A percentile compares a stretch with the other conserved stretches of the same genome.
phyloP scores from a whole-genome alignment of 2,113 vertebrate species.

The Barbus barbus region DNA sequence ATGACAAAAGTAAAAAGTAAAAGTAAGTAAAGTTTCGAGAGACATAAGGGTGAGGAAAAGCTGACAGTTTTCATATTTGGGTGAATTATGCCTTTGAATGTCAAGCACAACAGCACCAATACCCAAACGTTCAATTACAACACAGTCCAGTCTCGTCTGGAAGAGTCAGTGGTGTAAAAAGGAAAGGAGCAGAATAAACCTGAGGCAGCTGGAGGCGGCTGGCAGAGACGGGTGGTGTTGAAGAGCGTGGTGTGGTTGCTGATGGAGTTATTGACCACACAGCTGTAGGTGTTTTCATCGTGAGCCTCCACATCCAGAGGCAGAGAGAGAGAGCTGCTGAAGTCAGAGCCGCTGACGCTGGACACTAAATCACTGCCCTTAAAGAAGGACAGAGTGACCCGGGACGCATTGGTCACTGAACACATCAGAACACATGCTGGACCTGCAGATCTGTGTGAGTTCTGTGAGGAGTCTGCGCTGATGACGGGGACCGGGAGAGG shows the following conservation, averaged over 20 bases:
- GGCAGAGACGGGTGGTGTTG: neutral
- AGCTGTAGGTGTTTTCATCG: conserved; percentile 20
- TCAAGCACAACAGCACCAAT: too few species aligned
- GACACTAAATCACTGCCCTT: neutral
- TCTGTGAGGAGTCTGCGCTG: neutral
- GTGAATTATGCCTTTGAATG: neutral
- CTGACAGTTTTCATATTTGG: neutral
- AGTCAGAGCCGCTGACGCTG: neutral
- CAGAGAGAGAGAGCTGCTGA: neutral
- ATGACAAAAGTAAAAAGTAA: too few species aligned
- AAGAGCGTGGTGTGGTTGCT: neutral
- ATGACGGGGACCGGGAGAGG: neutral
- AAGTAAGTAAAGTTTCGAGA: too few species aligned
- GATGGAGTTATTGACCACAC: conserved; percentile 10
- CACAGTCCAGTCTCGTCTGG: neutral
- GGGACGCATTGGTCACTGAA: neutral
- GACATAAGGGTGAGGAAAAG: neutral
- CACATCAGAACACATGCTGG: neutral
- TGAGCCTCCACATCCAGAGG: neutral
- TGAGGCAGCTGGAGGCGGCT: neutral
- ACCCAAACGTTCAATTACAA: too few species aligned
- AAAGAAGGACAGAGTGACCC: conserved; percentile 20
- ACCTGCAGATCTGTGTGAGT: neutral
- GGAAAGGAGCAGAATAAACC: neutral
- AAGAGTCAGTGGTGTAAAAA: neutral